Evolutionary conservation across 2,113 vertebrate genomes (phyloP).

Genomic region (Furnarius figulus): DNA sequence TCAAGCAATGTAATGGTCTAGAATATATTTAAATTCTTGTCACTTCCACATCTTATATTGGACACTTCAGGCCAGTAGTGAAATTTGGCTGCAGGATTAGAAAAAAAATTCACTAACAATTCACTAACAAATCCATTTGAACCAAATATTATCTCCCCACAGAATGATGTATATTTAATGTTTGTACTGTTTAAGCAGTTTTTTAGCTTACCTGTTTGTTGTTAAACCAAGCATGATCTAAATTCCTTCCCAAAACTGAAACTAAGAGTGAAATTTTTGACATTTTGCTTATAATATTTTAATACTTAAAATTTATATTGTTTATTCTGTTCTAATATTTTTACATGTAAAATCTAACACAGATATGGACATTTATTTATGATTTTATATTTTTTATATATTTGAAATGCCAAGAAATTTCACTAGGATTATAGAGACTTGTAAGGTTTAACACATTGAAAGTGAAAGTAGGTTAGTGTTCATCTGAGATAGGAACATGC

Average conservation of each 20-base stretch:
- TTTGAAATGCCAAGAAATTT: background rate
- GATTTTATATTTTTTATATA: background rate
- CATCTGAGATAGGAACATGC: background rate
- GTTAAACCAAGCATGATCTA: background rate
- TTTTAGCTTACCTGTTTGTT: background rate
- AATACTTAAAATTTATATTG: background rate
- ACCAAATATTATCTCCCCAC: background rate
- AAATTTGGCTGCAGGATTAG: background rate
- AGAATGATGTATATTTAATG: background rate
- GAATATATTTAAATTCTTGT: background rate
- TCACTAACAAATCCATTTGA: background rate
- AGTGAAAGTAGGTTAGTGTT: background rate
- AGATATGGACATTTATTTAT: background rate
- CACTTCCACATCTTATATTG: background rate
- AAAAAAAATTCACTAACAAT: rapidly evolving
- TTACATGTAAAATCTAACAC: background rate
- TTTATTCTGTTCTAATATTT: background rate
- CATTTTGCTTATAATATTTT: background rate
- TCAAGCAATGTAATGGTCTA: background rate
- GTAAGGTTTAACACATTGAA: background rate
- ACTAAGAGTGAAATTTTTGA: background rate
- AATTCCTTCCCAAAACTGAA: background rate
- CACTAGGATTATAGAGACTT: background rate
- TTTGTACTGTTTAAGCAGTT: background rate
- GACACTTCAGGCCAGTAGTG: background rate